Base-by-base conservation (phyloP, 2,888 invertebrate species). In the Odontocerum albicorne region DNA sequence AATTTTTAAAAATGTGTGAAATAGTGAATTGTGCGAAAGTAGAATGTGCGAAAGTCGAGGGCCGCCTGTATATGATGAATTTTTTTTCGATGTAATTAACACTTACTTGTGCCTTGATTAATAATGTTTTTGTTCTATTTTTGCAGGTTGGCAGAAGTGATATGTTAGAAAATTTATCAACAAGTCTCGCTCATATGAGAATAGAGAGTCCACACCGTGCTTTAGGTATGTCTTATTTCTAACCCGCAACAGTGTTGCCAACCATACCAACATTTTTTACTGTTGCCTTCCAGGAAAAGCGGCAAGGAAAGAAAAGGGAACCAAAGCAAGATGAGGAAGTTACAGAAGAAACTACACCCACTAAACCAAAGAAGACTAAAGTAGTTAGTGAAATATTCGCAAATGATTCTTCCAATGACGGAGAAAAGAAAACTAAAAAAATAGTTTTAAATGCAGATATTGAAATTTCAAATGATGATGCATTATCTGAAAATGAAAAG, bases 131-230 rank as follows among this genome's bases (percentile, higher is more conserved):
- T 52, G 17, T 57, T 50, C 36, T 49, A 62, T 65, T 62, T 62
- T 49, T 62, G 70, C 75, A 77, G 77, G 72, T 65, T 61, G 64
- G 64, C 62, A 69, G 72, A 19, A 35, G 43, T 10, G 71, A 70
- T 59, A 68, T 76, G 38, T 46, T 57, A 62, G 74, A 77, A 63
- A 72, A 71, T 68, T 74, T 78, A 70, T 72, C 76, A 67, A 72
- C 74, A 71, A 72, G 69, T 65, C 69, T 78, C 66, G 74, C 76
- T 68, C 72, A 74, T 72, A 75, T 78, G 72, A 75, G 76, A 70
- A 71, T 78, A 63, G 69, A 69, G 71, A 72, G 73, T 72, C 65
- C 66, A 69, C 65, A 63, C 57, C 50, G 55, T 40, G 75, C 74
- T 71, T 74, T 78, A 77, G 78, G 78, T 78, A 78, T 77, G 72